Conservation (phyloP, 23 tunicate genomes). For the Phallusia fumigata region DNA sequence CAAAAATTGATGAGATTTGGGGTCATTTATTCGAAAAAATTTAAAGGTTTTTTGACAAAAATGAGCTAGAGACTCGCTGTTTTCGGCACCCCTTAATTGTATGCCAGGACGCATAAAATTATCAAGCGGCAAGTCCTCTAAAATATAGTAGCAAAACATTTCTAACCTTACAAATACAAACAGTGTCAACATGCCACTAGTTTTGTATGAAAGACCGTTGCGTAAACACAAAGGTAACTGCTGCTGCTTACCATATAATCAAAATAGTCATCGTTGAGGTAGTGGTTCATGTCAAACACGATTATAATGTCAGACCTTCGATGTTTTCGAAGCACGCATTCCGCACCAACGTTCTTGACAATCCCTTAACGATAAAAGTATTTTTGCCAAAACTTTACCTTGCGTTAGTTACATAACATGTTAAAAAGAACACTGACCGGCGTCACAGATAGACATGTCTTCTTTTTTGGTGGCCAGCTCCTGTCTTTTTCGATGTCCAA, state of each 20-base stretch:
- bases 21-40: too few species aligned
- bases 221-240: not conserved
- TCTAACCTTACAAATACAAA: too few species aligned
- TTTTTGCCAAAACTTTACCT: not conserved
- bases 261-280: slow-evolving; percentile 31
- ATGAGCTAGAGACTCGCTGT: too few species aligned
- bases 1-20: too few species aligned
- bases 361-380: not conserved
- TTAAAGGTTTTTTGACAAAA: too few species aligned
- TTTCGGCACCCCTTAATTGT: too few species aligned
- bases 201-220: too few species aligned
- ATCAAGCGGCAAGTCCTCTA: too few species aligned
- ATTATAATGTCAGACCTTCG: slow-evolving; percentile 43
- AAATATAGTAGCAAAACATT: too few species aligned
- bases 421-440: not conserved
- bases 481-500: not conserved
- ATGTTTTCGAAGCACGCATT: slow-evolving; percentile 23
- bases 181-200: too few species aligned
- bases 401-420: not conserved
- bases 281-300: slow-evolving; percentile 34
- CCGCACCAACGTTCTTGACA: slow-evolving; percentile 24
- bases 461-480: not conserved
- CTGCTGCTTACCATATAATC: slow-evolving; percentile 42
- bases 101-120: too few species aligned
- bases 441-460: not conserved